Percentiles rank a stretch among this genome's conserved stretches.
phyloP scores from a whole-genome alignment of 2,888 invertebrate genomes.

The Galeopsomyia nigrocyanea region DNA sequence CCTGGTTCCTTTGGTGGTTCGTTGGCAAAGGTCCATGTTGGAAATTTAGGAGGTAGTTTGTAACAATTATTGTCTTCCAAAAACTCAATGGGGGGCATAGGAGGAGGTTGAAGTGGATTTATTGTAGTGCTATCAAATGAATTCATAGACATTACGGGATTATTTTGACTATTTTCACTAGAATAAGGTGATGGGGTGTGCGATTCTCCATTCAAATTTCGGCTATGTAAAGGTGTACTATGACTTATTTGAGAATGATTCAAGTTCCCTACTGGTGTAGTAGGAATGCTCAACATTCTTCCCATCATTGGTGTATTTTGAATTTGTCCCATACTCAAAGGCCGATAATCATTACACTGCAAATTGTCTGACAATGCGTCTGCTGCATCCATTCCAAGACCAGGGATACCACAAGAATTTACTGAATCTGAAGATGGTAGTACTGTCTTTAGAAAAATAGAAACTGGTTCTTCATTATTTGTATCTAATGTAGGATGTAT shows the following conservation, averaged over 20 bases:
- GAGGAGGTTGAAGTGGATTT: conserved; percentile 66
- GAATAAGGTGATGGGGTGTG: conserved; percentile 66
- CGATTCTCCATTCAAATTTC: conserved; percentile 60
- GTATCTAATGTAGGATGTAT: conserved; percentile 68
- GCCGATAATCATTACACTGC: conserved; percentile 61
- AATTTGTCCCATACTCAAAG: conserved; percentile 69
- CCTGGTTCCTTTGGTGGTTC: conserved; percentile 60
- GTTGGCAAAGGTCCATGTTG: conserved; percentile 67
- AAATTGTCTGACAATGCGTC: conserved; percentile 55
- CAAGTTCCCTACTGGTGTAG: conserved; percentile 50
- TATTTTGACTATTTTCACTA: conserved; percentile 65
- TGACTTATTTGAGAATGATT: conserved; percentile 61
- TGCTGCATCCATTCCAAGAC: conserved; percentile 61
- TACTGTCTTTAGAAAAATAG: conserved; percentile 73
- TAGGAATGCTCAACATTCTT: conserved; percentile 54
- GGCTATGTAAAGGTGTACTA: conserved; percentile 61
- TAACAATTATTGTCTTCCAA: conserved; percentile 67
- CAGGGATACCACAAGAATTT: conserved; percentile 62
- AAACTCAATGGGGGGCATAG: conserved; percentile 66
- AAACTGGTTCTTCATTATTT: conserved; percentile 61
- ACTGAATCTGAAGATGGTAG: conserved; percentile 68
- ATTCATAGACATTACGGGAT: conserved; percentile 52
- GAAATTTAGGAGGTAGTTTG: conserved; percentile 69
- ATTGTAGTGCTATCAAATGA: conserved; percentile 56
- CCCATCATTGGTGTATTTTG: conserved; percentile 57